A percentile compares a stretch with the other conserved stretches of the same genome.
These are phyloP conservation scores for Puntigrus tetrazona DNA, from an alignment of 2,113 vertebrate species.

Conservation along the genomic window DNA sequence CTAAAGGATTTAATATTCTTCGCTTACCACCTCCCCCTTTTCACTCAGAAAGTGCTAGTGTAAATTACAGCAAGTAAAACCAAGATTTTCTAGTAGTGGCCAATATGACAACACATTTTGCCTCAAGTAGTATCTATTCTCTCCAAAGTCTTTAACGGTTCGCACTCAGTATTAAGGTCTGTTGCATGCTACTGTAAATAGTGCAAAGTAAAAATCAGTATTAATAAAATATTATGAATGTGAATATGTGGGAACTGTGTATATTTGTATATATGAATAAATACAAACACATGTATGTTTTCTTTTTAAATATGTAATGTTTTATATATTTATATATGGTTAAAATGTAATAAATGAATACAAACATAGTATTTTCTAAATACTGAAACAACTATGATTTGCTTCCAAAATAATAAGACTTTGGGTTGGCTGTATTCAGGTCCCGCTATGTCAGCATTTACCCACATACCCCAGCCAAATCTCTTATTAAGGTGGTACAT, in stretches of 20 bases:
- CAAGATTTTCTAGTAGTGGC: not conserved
- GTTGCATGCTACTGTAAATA: not conserved
- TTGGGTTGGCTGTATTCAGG: not conserved
- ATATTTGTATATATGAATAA: no score
- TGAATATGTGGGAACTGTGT: no score
- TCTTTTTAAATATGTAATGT: no score
- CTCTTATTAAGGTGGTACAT: constrained; percentile 1
- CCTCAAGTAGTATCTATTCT: not conserved
- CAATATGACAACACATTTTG: not conserved
- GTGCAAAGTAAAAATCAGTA: not conserved
- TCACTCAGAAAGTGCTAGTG: no score
- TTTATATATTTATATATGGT: no score
- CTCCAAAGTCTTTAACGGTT: not conserved
- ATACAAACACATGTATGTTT: no score
- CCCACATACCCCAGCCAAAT: not conserved
- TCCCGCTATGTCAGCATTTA: constrained; percentile 38
- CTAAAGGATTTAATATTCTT: not conserved
- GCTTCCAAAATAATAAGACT: not conserved
- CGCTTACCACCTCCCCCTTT: not conserved
- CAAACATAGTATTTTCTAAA: no score
- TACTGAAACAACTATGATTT: no score
- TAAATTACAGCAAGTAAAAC: no score
- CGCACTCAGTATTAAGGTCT: no score
- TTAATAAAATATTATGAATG: not conserved
- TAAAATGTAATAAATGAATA: no score